Evolutionary conservation across 2,113 vertebrate genomes (phyloP).

Genomic region (Sakesphorus luctuosus): DNA sequence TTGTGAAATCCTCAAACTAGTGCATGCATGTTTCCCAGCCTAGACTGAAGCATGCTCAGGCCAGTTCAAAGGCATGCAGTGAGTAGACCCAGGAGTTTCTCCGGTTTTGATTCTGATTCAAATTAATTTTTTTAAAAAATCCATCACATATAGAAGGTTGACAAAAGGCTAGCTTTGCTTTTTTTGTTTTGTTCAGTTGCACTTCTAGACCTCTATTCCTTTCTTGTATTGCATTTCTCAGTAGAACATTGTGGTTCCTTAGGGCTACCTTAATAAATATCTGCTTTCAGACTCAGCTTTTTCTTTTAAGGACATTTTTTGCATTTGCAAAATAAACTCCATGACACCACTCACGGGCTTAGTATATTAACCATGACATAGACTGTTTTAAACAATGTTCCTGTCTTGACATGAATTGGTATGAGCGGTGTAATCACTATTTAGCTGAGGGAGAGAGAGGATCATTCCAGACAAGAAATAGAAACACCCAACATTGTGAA

Average conservation of each 20-base stretch:
- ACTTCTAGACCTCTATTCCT: background rate
- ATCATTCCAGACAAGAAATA: background rate
- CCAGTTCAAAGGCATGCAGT: constrained; percentile 42
- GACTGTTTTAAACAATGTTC: constrained; percentile 1
- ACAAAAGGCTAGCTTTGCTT: background rate
- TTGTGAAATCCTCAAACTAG: constrained; percentile 56
- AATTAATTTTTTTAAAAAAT: background rate
- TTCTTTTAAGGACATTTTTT: constrained; percentile 4
- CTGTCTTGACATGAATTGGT: constrained; percentile 19
- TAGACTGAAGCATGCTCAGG: constrained; percentile 46
- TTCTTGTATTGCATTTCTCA: background rate
- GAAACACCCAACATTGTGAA: background rate
- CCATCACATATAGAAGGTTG: background rate
- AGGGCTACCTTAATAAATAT: background rate
- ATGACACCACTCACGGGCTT: constrained; percentile 2
- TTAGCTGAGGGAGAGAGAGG: background rate
- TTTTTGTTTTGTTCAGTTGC: background rate
- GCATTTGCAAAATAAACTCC: constrained; percentile 31
- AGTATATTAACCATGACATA: background rate
- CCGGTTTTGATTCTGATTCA: constrained; percentile 49
- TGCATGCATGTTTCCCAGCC: background rate
- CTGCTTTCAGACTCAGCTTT: background rate
- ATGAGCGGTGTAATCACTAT: background rate
- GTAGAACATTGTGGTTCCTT: background rate
- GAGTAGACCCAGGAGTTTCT: constrained; percentile 43